Evolutionary conservation across 2,113 vertebrate species (phyloP).

Genomic region (Neodon shergylaensis): DNA sequence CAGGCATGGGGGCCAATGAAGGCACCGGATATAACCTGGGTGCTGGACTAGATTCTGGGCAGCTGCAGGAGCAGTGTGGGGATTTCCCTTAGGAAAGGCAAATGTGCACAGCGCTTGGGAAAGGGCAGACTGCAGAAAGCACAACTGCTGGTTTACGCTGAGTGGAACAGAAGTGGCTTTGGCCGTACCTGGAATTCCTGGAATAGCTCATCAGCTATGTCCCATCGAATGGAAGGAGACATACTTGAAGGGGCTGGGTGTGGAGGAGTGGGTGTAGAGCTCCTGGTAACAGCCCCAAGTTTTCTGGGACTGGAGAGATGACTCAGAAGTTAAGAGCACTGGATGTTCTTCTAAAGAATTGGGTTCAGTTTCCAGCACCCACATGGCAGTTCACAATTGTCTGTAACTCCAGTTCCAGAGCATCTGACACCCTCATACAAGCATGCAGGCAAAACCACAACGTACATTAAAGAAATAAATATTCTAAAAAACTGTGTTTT

Average conservation of each 20-base stretch:
- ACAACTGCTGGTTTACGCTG: not conserved
- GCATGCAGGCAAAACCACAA: too few species aligned
- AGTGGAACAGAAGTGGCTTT: not conserved
- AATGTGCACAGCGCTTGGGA: not conserved
- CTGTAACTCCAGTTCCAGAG: not conserved
- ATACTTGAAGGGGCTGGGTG: not conserved
- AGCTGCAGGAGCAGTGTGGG: not conserved
- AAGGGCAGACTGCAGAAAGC: not conserved
- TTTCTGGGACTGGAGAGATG: not conserved
- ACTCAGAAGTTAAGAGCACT: not conserved
- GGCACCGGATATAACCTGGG: not conserved
- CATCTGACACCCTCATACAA: too few species aligned
- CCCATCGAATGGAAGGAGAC: not conserved
- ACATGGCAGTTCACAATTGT: not conserved
- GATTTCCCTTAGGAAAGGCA: not conserved
- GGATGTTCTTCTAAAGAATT: too few species aligned
- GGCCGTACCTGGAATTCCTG: not conserved
- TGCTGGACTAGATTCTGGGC: not conserved
- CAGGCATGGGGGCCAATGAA: not conserved
- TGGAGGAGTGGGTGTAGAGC: not conserved
- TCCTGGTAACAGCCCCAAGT: too few species aligned
- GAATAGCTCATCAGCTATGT: not conserved
- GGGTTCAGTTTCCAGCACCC: too few species aligned
- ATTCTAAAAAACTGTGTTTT: too few species aligned
- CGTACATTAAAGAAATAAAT: too few species aligned